Evolutionary conservation across 2,888 invertebrate species (phyloP), one percentile per base, ranked within the genome.

Genomic region (Troglohyphantes excavatus): DNA sequence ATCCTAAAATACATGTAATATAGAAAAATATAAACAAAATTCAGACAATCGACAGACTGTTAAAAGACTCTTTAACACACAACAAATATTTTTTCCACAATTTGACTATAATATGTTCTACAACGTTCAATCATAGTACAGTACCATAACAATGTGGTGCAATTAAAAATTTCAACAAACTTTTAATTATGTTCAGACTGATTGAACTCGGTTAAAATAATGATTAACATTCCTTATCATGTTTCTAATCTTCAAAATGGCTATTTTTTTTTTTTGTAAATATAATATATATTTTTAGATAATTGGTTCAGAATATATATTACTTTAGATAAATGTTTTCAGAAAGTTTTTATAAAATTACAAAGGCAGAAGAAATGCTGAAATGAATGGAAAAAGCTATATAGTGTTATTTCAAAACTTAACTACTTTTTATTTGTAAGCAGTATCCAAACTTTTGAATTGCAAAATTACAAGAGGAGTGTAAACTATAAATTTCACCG

Each of bases 341-440:
- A 63, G 78, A 78, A 78, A 78, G 33, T 11, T 43, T n/a, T 78
- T 78, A 78, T 65, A 78, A 78, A 78, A 78, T 63, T 78, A 78
- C 78, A 78, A 75, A 75, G n/a, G 33, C 33, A 17, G 29, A 33
- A 61, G 29, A 59, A 13, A 13, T 46, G 23, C 21, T 7, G 3
- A 29, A 61, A 61, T 29, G 13, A 75, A 43, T 63, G 23, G 33
- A 17, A 13, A 65, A 65, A 63, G 26, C 78, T 78, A 53, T 53
- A 53, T 13, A 53, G 53, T 53, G 53, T 53, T 75, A 46, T 13
- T 43, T 65, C 39, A 65, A 78, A 78, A 78, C 65, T 61, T 78
- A 68, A 68, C 68, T 68, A 68, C 33, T 33, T 68, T 6, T 23
- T n/a, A 53, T 53, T n/a, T 53, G 53, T 53, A 65, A 21, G 33